A percentile compares a stretch with the other conserved stretches of the same genome.
Evolutionary conservation across 1,140 invertebrate species (phyloP).

Genomic region (Drosophila sturtevanti): DNA sequence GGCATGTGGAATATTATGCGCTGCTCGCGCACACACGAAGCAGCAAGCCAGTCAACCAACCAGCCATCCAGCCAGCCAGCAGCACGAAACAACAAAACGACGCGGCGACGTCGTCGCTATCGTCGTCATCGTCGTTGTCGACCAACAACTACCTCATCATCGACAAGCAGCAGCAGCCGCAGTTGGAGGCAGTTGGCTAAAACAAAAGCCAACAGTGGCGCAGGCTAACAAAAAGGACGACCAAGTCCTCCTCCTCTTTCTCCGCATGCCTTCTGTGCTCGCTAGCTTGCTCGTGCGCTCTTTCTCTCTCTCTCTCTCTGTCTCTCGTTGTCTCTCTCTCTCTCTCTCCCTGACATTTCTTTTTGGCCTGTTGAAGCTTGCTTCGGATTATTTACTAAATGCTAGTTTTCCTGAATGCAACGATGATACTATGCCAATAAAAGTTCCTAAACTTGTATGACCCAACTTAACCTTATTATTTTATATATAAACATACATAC

Average conservation of each 20-base stretch:
- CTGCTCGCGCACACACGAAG: slow-evolving; percentile 38
- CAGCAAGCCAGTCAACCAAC: background rate
- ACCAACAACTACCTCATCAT: slow-evolving; percentile 62
- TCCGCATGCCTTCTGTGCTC: background rate
- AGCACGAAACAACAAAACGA: slow-evolving; percentile 19
- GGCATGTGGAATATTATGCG: slow-evolving; percentile 52
- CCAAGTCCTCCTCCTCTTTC: slow-evolving; percentile 35
- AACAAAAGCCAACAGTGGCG: slow-evolving; percentile 61
- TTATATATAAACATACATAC: too few relatives aligned
- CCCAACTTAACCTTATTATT: background rate
- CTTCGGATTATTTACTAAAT: background rate
- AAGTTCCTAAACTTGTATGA: background rate
- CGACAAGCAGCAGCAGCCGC: slow-evolving; percentile 57
- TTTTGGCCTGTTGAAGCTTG: slow-evolving; percentile 3
- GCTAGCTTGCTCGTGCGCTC: slow-evolving; percentile 6
- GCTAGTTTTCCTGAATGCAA: slow-evolving; percentile 4
- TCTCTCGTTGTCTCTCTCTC: background rate
- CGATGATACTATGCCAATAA: background rate
- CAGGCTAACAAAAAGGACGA: slow-evolving; percentile 51
- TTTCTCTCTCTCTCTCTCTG: background rate
- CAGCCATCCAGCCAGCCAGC: slow-evolving; percentile 5
- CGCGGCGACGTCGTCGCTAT: slow-evolving; percentile 43
- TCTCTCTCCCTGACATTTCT: background rate
- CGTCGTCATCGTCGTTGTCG: slow-evolving; percentile 47
- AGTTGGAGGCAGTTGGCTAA: slow-evolving; percentile 58